Evolutionary conservation across 1,140 invertebrate species (phyloP).

Genomic region (Drosophila nikananu): DNA sequence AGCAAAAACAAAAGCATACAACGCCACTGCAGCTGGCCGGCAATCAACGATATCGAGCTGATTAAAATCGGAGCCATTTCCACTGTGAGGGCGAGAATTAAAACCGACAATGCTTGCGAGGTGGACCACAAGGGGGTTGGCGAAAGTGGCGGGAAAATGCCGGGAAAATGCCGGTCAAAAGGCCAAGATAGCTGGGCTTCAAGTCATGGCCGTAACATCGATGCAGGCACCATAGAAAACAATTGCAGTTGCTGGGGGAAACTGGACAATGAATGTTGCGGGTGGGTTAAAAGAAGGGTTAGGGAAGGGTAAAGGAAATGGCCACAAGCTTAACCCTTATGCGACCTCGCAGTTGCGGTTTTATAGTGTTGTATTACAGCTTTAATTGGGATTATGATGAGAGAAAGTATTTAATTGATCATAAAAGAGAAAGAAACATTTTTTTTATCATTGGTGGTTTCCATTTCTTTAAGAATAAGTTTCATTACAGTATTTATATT

Average conservation of each 20-base stretch:
- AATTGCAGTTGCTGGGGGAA: constrained; percentile 60
- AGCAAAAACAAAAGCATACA: constrained; percentile 16
- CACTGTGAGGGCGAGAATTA: constrained; percentile 55
- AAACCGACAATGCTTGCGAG: constrained; percentile 32
- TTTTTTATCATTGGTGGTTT: not conserved
- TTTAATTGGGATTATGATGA: not conserved
- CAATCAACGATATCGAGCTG: constrained; percentile 69
- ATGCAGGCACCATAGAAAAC: constrained; percentile 66
- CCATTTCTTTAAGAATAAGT: too few relatives aligned
- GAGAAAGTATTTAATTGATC: not conserved
- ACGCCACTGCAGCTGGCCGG: constrained; percentile 11
- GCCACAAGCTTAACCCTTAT: constrained; percentile 1
- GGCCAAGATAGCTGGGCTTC: constrained; percentile 56
- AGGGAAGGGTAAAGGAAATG: not conserved
- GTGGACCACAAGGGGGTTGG: not conserved
- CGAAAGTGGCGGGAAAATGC: not conserved
- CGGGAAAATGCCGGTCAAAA: constrained; percentile 8
- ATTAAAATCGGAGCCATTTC: constrained; percentile 72
- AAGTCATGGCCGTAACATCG: constrained; percentile 72
- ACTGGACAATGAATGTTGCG: constrained; percentile 48
- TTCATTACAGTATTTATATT: too few relatives aligned
- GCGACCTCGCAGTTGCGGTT: not conserved
- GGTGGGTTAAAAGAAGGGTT: constrained; percentile 2
- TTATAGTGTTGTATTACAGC: not conserved
- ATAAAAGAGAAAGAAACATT: not conserved